phyloP scores from a whole-genome alignment of 2,888 invertebrate genomes.

The Morpho helenor region DNA sequence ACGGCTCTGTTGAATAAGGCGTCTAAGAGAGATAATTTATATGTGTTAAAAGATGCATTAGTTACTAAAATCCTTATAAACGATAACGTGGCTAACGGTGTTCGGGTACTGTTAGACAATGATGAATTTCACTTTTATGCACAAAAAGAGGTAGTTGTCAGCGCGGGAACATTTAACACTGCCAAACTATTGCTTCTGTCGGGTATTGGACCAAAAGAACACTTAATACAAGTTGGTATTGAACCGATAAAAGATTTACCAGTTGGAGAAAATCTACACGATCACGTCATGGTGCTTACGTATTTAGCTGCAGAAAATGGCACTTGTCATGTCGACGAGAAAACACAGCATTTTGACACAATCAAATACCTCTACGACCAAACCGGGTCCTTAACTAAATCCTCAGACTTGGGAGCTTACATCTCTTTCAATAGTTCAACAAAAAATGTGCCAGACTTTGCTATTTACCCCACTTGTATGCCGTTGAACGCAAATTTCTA shows the following conservation, averaged over 20 bases:
- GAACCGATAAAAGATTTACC: slow-evolving; percentile 47
- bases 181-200: slow-evolving; percentile 58
- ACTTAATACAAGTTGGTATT: slow-evolving; percentile 42
- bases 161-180: slow-evolving; percentile 60
- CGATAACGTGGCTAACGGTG: slow-evolving; percentile 43
- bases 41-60: slow-evolving; percentile 44
- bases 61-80: slow-evolving; percentile 49
- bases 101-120: slow-evolving; percentile 35
- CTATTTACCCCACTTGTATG: slow-evolving; percentile 53
- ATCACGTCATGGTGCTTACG: slow-evolving; percentile 54
- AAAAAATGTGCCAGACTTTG: slow-evolving; percentile 51
- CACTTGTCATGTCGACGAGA: slow-evolving; percentile 39
- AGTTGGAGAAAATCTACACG: slow-evolving; percentile 59
- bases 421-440: slow-evolving; percentile 34
- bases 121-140: slow-evolving; percentile 40
- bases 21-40: slow-evolving; percentile 37
- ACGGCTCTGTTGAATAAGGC: slow-evolving; percentile 51
- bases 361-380: slow-evolving; percentile 52
- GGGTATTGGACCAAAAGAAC: slow-evolving; percentile 53
- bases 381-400: slow-evolving; percentile 41
- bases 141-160: slow-evolving; percentile 52
- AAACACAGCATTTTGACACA: slow-evolving; percentile 38
- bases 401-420: slow-evolving; percentile 52
- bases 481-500: slow-evolving; percentile 36
- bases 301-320: slow-evolving; percentile 49